phyloP scores from a whole-genome alignment of 2,113 vertebrate genomes.

The Cavia porcellus region DNA sequence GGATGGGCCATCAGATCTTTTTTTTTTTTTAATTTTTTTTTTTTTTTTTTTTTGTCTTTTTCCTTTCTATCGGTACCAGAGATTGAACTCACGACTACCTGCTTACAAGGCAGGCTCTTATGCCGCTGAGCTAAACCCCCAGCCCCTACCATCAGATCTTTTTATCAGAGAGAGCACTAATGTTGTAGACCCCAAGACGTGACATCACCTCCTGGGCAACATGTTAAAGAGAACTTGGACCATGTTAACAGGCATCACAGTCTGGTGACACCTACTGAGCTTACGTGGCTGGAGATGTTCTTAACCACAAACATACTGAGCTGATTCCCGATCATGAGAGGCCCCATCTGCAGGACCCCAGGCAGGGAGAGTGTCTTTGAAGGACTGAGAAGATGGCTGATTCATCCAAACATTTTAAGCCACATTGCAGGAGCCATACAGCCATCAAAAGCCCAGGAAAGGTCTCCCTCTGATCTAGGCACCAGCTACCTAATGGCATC shows the following conservation, averaged over 20 bases:
- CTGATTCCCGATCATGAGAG: not conserved
- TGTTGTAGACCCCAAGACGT: not conserved
- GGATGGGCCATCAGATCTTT: not conserved
- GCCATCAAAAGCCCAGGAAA: not conserved
- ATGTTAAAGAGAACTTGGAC: not conserved
- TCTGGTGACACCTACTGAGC: not conserved
- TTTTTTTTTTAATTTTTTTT: too few species aligned
- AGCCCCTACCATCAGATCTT: too few species aligned
- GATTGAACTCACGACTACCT: too few species aligned
- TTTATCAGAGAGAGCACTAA: not conserved
- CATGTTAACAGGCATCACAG: not conserved
- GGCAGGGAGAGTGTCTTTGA: not conserved
- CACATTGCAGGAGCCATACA: not conserved
- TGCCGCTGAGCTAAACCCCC: too few species aligned
- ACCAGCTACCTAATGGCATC: not conserved
- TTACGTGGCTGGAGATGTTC: not conserved
- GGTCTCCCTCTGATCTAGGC: not conserved
- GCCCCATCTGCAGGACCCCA: not conserved
- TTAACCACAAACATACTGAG: not conserved
- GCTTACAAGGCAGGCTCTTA: too few species aligned
- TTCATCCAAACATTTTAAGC: not conserved
- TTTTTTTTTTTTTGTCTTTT: too few species aligned
- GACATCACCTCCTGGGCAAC: not conserved
- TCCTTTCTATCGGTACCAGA: too few species aligned
- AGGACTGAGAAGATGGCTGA: not conserved